Conservation (phyloP, 2,797 vertebrate genomes). For the Lacerta viridis region DNA sequence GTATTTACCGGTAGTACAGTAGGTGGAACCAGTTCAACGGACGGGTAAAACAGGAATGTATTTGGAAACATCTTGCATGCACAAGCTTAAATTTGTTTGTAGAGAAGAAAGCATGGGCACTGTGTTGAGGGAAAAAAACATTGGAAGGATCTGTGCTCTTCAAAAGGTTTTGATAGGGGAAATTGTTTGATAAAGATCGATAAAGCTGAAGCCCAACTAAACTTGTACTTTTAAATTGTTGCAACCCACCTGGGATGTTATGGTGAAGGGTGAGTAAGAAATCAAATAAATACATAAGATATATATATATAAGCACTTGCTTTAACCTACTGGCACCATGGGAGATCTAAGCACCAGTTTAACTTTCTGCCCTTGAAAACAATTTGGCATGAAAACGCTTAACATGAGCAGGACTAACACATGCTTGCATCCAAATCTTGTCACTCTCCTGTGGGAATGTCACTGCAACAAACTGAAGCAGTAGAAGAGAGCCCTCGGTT, state of each 20-base stretch:
- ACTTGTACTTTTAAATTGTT: not conserved
- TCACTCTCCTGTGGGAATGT: not conserved
- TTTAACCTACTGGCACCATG: not conserved
- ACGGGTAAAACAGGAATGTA: not conserved
- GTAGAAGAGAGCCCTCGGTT: not conserved
- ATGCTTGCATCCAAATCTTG: not conserved
- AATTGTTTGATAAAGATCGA: not conserved
- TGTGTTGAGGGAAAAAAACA: not conserved
- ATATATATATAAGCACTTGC: not conserved
- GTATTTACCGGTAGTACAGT: not conserved
- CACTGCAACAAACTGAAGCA: not conserved
- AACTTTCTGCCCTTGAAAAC: conserved; percentile 7
- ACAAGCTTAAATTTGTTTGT: not conserved
- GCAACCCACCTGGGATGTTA: too few species aligned
- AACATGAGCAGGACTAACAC: not conserved
- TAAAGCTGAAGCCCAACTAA: not conserved
- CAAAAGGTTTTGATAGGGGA: not conserved
- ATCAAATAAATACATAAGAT: too few species aligned
- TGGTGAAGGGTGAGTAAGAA: too few species aligned
- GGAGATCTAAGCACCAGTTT: not conserved
- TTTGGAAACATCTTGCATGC: not conserved
- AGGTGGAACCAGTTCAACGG: not conserved
- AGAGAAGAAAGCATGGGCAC: not conserved
- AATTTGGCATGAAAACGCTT: not conserved
- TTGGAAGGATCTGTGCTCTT: not conserved